Conservation (phyloP, 2,113 vertebrate genomes). For the Hydrochoerus hydrochaeris region DNA sequence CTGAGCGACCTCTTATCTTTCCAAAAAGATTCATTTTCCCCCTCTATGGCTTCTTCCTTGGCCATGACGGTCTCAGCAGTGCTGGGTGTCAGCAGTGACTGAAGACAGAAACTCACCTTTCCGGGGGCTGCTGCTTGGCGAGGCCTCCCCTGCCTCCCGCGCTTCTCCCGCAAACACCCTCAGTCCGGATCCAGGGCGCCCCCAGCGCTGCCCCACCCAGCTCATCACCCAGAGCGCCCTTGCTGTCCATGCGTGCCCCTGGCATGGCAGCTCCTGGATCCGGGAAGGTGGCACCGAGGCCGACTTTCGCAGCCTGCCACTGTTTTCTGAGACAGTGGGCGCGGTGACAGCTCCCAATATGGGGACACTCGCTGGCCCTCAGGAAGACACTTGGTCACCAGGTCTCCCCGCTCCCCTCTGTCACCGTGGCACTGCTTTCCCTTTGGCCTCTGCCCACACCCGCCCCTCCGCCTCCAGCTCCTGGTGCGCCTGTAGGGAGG, state of each 20-base stretch:
- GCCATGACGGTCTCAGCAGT: conserved; percentile 59
- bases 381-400: not conserved
- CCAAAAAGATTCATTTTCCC: conserved; percentile 61
- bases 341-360: no score
- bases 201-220: not conserved
- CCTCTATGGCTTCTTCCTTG: conserved; percentile 61
- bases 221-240: not conserved
- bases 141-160: conserved; percentile 16
- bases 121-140: not conserved
- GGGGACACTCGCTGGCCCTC: not conserved
- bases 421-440: not conserved
- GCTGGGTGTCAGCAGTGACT: not conserved
- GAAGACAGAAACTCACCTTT: conserved; percentile 46
- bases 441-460: not conserved
- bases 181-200: conserved; percentile 12
- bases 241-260: not conserved
- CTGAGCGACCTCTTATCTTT: conserved; percentile 25
- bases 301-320: not conserved
- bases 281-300: not conserved
- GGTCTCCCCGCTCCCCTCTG: not conserved
- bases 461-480: not conserved
- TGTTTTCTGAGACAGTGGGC: not conserved
- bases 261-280: not conserved
- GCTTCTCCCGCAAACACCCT: not conserved
- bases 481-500: not conserved